Base-by-base conservation (phyloP, 1,140 invertebrate species). In the Conus betulinus region DNA sequence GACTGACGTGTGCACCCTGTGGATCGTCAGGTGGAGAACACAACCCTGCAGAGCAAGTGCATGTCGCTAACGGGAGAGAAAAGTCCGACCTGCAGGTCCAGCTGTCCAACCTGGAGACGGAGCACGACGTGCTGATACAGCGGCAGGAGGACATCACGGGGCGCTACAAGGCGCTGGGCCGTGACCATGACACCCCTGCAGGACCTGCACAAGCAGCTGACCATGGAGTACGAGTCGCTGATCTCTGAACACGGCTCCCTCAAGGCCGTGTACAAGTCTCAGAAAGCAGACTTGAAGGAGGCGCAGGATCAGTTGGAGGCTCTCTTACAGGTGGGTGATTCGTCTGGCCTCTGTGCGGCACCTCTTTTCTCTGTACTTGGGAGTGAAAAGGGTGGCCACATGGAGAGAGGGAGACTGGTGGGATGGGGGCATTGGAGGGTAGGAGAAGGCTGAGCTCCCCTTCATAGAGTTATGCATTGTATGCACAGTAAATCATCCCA, bases 111-210 rank as follows among this genome's bases (percentile, higher is more conserved):
- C 95, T 98, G 76, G 98, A 98, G 55, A 97, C 97, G 5, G 98
- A 98, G 94, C 98, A 98, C 94, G 97, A 97, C 93, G 97, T 97
- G 95, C 96, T 97, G 93, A 94, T 93, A 13, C 86, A 92, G 51
- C 91, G 93, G 7, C 92, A 94, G 86, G 94, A 95, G 85, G 93
- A 97, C 92, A 94, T 98, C 8, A 94, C 98, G 52, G 95, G 96
- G 63, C 98, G 98, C 95, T 98, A 98, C 95, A 96, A 97, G 10
- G 97, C 97, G 91, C 94, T 98, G 10, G 94, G 98, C n/a, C 95
- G 97, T 78, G 98, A 99, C 95, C 98, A 98, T 95, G 97, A 97
- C 11, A 97, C 97, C 3, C n/a, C 95, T 99, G 81, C 97, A 98
- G 95, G 97, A 96, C 23, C 96, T 99, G 20, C 98, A 99, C 93